phyloP scores from a whole-genome alignment of 2,888 invertebrate genomes.

The Orthosia incerta region DNA sequence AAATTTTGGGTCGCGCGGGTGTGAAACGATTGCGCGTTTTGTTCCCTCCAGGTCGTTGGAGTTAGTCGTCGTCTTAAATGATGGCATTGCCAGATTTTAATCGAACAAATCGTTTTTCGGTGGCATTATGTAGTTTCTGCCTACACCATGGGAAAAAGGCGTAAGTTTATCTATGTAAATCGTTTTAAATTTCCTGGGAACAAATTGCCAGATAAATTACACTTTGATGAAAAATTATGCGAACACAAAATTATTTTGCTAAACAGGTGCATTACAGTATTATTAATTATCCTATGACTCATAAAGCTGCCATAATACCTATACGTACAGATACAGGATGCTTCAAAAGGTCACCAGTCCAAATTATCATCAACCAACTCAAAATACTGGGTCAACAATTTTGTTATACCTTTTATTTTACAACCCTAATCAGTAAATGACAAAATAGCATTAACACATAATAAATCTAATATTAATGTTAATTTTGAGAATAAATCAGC shows the following conservation, averaged over 20 bases:
- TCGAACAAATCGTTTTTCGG: too few species aligned
- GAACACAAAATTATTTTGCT: neutral
- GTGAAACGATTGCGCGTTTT: too few species aligned
- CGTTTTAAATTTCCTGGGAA: neutral
- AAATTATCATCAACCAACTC: conserved; percentile 1
- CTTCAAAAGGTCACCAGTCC: conserved; percentile 4
- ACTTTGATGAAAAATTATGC: neutral
- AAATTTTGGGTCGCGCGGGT: too few species aligned
- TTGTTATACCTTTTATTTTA: conserved; percentile 4
- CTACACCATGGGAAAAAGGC: too few species aligned
- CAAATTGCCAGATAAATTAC: neutral
- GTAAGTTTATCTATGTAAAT: too few species aligned
- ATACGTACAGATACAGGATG: neutral
- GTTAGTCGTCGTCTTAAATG: too few species aligned
- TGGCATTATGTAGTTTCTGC: too few species aligned
- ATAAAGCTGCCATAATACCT: neutral
- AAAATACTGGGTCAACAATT: neutral
- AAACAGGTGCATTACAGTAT: neutral
- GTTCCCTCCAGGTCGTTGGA: too few species aligned
- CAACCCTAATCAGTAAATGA: conserved; percentile 34
- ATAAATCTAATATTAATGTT: conserved; percentile 53
- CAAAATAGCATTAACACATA: conserved; percentile 49
- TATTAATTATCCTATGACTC: conserved; percentile 5
- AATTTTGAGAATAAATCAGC: conserved; percentile 50
- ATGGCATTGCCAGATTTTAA: neutral